Percentiles rank a stretch among this genome's conserved stretches.
These are phyloP conservation scores for Patella pellucida DNA, from an alignment of 2,888 invertebrate genomes.

Conservation along the genomic window DNA sequence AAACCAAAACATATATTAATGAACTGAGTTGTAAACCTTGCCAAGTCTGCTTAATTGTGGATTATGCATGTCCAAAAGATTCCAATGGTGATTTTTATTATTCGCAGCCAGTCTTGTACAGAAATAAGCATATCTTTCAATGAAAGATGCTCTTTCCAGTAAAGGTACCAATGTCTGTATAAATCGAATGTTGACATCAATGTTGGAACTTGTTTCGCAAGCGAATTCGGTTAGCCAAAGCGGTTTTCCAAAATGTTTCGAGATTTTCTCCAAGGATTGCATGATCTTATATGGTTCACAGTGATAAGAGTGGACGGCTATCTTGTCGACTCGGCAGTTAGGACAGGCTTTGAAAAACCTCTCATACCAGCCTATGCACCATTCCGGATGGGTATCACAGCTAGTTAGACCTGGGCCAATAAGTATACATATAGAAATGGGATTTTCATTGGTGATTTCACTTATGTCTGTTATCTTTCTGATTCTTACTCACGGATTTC, in stretches of 20 bases:
- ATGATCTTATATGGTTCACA: conserved; percentile 12
- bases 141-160: conserved; percentile 30
- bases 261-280: conserved; percentile 18
- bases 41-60: conserved; percentile 31
- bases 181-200: conserved; percentile 18
- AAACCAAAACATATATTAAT: background rate
- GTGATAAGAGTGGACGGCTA: conserved; percentile 17
- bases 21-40: conserved; percentile 35
- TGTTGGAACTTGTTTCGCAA: conserved; percentile 18
- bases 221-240: conserved; percentile 36
- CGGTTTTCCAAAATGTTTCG: conserved; percentile 23
- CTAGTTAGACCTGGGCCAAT: conserved; percentile 13
- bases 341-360: conserved; percentile 13
- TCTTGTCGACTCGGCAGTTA: conserved; percentile 14
- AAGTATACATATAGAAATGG: too few relatives aligned
- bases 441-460: too few relatives aligned
- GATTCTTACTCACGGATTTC: too few relatives aligned
- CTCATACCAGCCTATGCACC: conserved; percentile 16
- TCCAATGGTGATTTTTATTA: background rate
- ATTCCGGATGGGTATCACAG: background rate
- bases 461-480: too few relatives aligned
- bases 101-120: conserved; percentile 19
- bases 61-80: conserved; percentile 28
- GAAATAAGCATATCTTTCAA: conserved; percentile 33
- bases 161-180: conserved; percentile 28